Conservation (phyloP, 2,113 vertebrate species). For the Colinus virginianus region DNA sequence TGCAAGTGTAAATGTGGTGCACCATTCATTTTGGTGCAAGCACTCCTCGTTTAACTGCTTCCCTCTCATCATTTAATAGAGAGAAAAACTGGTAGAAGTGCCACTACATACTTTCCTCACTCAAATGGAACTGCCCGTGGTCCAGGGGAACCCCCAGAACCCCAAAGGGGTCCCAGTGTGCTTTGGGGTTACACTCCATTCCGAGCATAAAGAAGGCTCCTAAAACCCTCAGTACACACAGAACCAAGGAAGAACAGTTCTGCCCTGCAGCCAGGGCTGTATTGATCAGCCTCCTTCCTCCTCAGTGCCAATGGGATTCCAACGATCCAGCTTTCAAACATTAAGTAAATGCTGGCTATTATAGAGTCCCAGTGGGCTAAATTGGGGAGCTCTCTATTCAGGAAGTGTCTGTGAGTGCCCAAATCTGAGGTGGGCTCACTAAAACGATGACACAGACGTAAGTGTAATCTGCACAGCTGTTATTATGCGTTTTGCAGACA, state of each 20-base stretch:
- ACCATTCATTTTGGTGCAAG: too few relatives aligned
- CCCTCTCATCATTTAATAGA: too few relatives aligned
- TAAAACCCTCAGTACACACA: not conserved
- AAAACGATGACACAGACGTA: not conserved
- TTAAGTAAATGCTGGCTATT: not conserved
- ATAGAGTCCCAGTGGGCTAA: fast-evolving
- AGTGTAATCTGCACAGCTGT: constrained; percentile 21
- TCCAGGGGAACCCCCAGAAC: too few relatives aligned
- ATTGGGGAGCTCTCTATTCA: not conserved
- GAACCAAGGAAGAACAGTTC: not conserved
- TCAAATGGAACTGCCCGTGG: too few relatives aligned
- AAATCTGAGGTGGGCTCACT: not conserved
- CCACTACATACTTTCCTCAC: too few relatives aligned
- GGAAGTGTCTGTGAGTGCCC: not conserved
- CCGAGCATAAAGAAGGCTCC: not conserved
- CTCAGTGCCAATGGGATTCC: not conserved
- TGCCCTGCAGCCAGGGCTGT: not conserved
- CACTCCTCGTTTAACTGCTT: too few relatives aligned
- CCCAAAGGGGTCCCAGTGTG: too few relatives aligned
- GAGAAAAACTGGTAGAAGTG: too few relatives aligned
- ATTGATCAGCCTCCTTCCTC: too few relatives aligned
- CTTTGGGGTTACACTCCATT: not conserved
- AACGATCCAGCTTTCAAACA: fast-evolving
- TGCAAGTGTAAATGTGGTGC: too few relatives aligned
- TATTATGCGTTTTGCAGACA: not conserved